Base-by-base conservation (phyloP, 2,113 vertebrate species). In the Anhinga rufa region DNA sequence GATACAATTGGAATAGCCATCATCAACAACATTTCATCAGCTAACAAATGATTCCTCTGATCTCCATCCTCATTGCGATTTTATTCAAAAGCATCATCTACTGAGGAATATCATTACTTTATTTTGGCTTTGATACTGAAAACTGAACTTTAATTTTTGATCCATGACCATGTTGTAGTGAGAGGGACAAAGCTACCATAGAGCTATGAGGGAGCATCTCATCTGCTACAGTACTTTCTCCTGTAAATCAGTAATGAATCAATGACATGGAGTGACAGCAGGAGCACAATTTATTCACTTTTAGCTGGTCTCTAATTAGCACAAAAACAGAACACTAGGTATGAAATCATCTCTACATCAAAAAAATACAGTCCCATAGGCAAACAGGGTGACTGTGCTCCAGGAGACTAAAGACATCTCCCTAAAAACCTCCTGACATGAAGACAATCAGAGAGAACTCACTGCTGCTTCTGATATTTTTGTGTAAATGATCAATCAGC, bases 141-240 rank as follows among this genome's bases (percentile, higher is more conserved):
- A 97, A 95, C 55, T 48, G 76, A 96, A 97, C 87, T 97, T 96
- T 85, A 94, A 96, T 95, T 96, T 94, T 93, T 97, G 93, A 97
- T 94, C 92, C 86, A 74, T 70, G 49, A 89, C 55, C 12, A 22
- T 11, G 11, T 66, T 91, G 34, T 26, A 82, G 38, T 51, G 52
- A 93, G 49, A 58, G 57, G 52, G 78, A 80, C 32, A 94, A 64
- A 86, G 26, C 49, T 49, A 83, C 22, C 57, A 74, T 1, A 93
- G 34, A 94, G 38, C 66, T 69, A 61, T 36, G 58, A 82, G n/a
- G 36, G 18, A 57, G 25, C 16, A 65, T 44, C 31, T 83, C 36
- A 90, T 26, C 55, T 68, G 46, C 49, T 80, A 74, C 16, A 66
- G 58, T 55, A 74, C n/a, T 20, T 82, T 65, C 28, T 20, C 22